phyloP scores from a whole-genome alignment of 1,140 invertebrate genomes.

The Achroia grisella region DNA sequence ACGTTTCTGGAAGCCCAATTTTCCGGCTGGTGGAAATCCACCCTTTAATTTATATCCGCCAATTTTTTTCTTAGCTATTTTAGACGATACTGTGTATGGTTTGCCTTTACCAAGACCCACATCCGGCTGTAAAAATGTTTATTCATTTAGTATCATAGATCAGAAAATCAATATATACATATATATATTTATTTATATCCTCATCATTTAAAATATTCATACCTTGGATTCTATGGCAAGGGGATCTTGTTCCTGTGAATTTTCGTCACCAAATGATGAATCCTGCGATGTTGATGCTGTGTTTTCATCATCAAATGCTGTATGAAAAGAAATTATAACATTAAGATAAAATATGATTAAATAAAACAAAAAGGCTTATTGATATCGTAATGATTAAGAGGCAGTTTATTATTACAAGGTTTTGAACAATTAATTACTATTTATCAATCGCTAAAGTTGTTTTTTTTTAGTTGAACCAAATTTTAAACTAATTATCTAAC shows the following conservation, averaged over 20 bases:
- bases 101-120: conserved; percentile 86
- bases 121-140: conserved; percentile 50
- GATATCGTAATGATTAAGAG: no score
- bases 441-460: no score
- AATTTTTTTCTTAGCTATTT: conserved; percentile 86
- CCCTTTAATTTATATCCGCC: conserved; percentile 75
- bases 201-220: background rate
- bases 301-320: conserved; percentile 78
- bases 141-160: background rate
- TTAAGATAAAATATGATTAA: no score
- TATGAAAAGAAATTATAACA: conserved; percentile 10
- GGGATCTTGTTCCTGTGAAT: conserved; percentile 74
- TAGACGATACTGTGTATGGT: conserved; percentile 80
- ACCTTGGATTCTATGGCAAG: conserved; percentile 78
- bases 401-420: no score
- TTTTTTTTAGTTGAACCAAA: no score
- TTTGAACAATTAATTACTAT: no score
- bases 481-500: background rate
- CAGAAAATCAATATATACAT: background rate
- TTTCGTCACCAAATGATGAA: conserved; percentile 77
- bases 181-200: no score
- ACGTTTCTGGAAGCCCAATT: conserved; percentile 81
- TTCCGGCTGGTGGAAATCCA: conserved; percentile 78
- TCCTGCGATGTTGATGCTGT: conserved; percentile 80
- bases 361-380: no score